phyloP scores from a whole-genome alignment of 2,888 invertebrate species.

The Apeira syringaria region DNA sequence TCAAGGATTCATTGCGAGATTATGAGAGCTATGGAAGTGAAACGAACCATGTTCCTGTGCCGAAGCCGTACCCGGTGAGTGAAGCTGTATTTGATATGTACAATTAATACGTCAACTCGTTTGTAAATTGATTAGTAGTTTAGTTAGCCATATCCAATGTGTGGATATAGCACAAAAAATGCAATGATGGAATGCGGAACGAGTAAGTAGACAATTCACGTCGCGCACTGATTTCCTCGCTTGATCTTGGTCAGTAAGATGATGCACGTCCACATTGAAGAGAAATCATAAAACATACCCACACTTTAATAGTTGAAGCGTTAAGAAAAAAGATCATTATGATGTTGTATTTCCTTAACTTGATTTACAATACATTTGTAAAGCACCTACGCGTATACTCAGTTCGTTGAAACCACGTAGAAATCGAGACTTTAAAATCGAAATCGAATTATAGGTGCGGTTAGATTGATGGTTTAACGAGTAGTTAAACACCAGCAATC shows the following conservation, averaged over 20 bases:
- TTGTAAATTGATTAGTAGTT: slow-evolving; percentile 9
- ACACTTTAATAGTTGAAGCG: slow-evolving; percentile 1
- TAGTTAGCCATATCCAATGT: slow-evolving; percentile 27
- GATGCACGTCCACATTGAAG: slow-evolving; percentile 60
- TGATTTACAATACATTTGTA: background rate
- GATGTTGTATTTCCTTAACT: background rate
- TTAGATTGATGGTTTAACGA: slow-evolving; percentile 46
- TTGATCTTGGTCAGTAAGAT: slow-evolving; percentile 65
- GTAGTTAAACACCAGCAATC: slow-evolving; percentile 46
- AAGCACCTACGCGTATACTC: background rate
- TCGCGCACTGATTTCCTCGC: slow-evolving; percentile 78
- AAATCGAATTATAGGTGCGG: slow-evolving; percentile 41
- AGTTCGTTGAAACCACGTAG: slow-evolving; percentile 9
- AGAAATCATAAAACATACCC: slow-evolving; percentile 69
- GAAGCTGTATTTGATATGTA: slow-evolving; percentile 8
- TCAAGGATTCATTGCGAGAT: slow-evolving; percentile 59
- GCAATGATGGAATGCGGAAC: slow-evolving; percentile 75
- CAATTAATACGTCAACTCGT: slow-evolving; percentile 24
- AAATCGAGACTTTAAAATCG: slow-evolving; percentile 31
- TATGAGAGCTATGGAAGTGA: slow-evolving; percentile 68
- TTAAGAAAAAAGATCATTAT: background rate
- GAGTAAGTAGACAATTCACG: slow-evolving; percentile 64
- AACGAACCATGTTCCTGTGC: slow-evolving; percentile 64
- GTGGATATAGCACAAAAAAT: slow-evolving; percentile 57
- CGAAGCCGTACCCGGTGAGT: slow-evolving; percentile 76